These are phyloP conservation scores for Carapus acus DNA, from an alignment of 2,797 vertebrate genomes.

Conservation along the genomic window DNA sequence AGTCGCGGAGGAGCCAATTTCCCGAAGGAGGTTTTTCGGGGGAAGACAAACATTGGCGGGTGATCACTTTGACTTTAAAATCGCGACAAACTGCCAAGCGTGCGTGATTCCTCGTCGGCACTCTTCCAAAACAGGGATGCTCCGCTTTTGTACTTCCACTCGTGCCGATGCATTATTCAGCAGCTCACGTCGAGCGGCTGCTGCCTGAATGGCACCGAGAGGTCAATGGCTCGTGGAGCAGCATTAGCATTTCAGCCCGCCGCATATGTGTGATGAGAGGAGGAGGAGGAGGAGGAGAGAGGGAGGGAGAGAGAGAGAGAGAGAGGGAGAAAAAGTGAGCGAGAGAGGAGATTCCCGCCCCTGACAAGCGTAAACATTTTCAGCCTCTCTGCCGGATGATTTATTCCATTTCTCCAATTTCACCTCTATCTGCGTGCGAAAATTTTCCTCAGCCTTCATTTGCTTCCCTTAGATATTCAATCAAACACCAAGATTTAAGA, in stretches of 20 bases:
- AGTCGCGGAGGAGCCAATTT: neutral
- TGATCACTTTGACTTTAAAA: constrained; percentile 37
- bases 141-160: constrained; percentile 39
- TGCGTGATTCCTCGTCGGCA: constrained; percentile 27
- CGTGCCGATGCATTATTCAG: constrained; percentile 55
- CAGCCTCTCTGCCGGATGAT: no score
- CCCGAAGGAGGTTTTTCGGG: constrained; percentile 11
- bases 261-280: constrained; percentile 10
- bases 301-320: no score
- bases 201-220: constrained; percentile 47
- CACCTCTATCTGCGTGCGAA: no score
- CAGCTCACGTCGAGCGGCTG: constrained; percentile 28
- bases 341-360: constrained; percentile 11
- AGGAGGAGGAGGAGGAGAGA: constrained; percentile 1
- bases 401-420: constrained; percentile 23
- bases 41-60: constrained; percentile 24
- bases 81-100: constrained; percentile 25
- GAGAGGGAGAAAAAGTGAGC: no score
- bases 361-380: constrained; percentile 35
- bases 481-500: constrained; percentile 18
- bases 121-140: constrained; percentile 32
- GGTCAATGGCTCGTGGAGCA: constrained; percentile 50
- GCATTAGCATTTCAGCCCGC: constrained; percentile 45
- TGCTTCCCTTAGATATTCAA: constrained; percentile 9
- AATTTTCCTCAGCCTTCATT: no score